phyloP scores from a whole-genome alignment of 2,888 invertebrate species.

The Oscheius myriophilus region DNA sequence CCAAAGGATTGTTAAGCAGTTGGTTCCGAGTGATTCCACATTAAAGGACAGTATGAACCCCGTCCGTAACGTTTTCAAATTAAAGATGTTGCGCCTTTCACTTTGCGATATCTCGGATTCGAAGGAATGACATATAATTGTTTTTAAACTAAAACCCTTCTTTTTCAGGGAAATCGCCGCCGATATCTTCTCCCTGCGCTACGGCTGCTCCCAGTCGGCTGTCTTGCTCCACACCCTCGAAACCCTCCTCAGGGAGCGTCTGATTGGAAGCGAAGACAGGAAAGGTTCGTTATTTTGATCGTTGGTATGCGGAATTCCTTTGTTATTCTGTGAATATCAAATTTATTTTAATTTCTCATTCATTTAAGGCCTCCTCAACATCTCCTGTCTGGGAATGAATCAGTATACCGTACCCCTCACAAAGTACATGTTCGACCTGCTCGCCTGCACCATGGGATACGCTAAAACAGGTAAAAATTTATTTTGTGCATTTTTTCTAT shows the following conservation, averaged over 20 bases:
- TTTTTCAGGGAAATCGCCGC: conserved; percentile 32
- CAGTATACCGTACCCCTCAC: conserved; percentile 2
- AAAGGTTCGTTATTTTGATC: no score
- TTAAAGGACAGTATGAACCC: no score
- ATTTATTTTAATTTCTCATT: background rate
- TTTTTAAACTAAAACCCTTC: no score
- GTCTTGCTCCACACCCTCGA: conserved; percentile 35
- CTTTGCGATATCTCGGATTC: no score
- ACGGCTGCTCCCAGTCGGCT: conserved; percentile 30
- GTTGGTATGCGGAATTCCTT: no score
- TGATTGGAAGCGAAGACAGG: conserved; percentile 13
- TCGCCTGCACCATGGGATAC: background rate
- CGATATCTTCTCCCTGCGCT: conserved; percentile 42
- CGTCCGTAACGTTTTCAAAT: no score
- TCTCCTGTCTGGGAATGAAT: conserved; percentile 1
- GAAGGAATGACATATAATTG: no score
- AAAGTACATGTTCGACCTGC: conserved; percentile 1
- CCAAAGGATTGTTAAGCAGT: no score
- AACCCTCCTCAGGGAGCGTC: conserved; percentile 18
- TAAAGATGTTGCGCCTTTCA: no score
- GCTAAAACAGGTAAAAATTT: conserved; percentile 6
- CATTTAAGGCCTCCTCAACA: conserved; percentile 10
- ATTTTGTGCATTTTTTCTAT: no score
- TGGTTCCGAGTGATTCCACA: no score
- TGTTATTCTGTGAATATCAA: no score